These are phyloP conservation scores for Albula goreensis DNA, from an alignment of 2,113 vertebrate species.

Conservation along the genomic window DNA sequence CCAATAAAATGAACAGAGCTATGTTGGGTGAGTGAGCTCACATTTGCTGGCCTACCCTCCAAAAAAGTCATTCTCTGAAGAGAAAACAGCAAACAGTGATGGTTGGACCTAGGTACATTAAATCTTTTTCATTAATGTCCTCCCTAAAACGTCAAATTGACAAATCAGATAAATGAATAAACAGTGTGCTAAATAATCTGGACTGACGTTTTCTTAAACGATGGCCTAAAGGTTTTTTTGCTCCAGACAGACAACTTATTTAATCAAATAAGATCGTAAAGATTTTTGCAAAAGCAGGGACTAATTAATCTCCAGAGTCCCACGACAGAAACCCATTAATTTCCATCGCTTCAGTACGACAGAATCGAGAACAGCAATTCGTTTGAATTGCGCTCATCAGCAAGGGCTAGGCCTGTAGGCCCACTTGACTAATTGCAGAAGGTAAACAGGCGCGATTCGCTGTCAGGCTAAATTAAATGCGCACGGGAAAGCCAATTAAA, in stretches of 20 bases:
- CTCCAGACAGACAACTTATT: not conserved
- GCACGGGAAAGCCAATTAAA: constrained; percentile 21
- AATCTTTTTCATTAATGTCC: not conserved
- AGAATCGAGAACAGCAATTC: not conserved
- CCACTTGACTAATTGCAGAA: constrained; percentile 7
- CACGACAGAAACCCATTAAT: not conserved
- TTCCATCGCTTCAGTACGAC: too few species aligned
- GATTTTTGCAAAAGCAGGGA: not conserved
- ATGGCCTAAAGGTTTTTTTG: not conserved
- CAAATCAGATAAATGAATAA: not conserved
- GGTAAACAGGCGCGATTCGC: constrained; percentile 13
- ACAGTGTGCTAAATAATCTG: not conserved
- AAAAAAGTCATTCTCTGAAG: too few species aligned
- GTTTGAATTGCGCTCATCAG: not conserved
- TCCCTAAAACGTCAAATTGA: not conserved
- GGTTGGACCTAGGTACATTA: not conserved
- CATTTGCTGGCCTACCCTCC: too few species aligned
- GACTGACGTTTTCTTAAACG: not conserved
- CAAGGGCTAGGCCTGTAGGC: not conserved
- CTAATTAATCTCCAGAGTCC: not conserved
- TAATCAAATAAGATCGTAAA: not conserved
- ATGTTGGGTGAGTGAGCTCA: too few species aligned
- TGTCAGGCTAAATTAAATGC: constrained; percentile 27
- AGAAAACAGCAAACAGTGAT: too few species aligned
- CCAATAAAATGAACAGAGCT: too few species aligned